Evolutionary conservation across 2,888 invertebrate genomes (phyloP).

Genomic region (Meghimatium bilineatum): DNA sequence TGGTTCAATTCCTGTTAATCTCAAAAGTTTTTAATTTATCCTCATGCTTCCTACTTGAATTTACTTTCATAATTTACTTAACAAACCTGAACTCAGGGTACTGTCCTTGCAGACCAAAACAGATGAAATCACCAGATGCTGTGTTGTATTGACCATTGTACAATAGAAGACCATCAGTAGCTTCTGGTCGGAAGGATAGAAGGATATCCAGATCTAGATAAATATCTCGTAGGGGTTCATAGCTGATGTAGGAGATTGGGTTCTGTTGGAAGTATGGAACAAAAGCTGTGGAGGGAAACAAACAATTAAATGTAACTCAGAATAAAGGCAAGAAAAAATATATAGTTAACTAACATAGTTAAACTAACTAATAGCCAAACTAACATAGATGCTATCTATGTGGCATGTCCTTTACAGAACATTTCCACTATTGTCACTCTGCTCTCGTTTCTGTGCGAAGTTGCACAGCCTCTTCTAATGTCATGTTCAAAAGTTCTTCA

Average conservation of each 20-base stretch:
- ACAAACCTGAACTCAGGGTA: constrained; percentile 85
- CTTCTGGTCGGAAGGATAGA: constrained; percentile 91
- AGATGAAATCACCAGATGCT: constrained; percentile 84
- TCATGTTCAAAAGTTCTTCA: too few species aligned
- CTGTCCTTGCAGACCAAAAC: constrained; percentile 86
- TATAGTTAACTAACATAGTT: too few species aligned
- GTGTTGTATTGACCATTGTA: constrained; percentile 86
- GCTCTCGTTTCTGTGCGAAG: too few species aligned
- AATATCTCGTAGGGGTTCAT: constrained; percentile 87
- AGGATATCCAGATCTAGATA: constrained; percentile 90
- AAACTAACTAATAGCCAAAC: too few species aligned
- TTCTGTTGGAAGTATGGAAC: constrained; percentile 90
- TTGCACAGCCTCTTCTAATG: too few species aligned
- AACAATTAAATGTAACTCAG: not conserved
- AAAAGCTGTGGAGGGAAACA: constrained; percentile 80
- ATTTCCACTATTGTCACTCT: too few species aligned
- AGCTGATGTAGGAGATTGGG: constrained; percentile 86
- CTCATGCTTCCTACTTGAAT: too few species aligned
- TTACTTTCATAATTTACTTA: too few species aligned
- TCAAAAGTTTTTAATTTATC: too few species aligned
- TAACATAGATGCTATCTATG: too few species aligned
- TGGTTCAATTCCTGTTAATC: too few species aligned
- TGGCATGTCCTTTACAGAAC: too few species aligned
- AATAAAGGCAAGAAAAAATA: not conserved
- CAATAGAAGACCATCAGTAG: constrained; percentile 84